Percentiles rank a stretch among this genome's conserved stretches.
phyloP scores from a whole-genome alignment of 2,888 invertebrate species.

The Horisme vitalbata region DNA sequence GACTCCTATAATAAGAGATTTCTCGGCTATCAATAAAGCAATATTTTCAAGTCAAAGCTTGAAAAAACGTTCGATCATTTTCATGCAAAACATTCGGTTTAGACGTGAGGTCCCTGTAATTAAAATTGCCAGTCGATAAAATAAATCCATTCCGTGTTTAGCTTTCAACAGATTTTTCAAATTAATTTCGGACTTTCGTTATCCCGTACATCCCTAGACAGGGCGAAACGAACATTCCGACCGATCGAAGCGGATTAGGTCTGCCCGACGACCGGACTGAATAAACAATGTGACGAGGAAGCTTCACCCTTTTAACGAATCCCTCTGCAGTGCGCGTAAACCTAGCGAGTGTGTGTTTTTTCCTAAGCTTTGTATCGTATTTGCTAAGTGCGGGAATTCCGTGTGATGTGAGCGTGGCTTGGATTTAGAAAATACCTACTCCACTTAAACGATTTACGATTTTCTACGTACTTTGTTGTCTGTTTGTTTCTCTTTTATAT shows the following conservation, averaged over 20 bases:
- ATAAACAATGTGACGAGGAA: conserved; percentile 79
- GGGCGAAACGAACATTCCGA: conserved; percentile 51
- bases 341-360: conserved; percentile 58
- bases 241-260: conserved; percentile 74
- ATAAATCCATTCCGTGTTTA: background rate
- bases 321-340: conserved; percentile 58
- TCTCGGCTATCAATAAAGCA: no score
- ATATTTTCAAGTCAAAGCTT: no score
- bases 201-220: conserved; percentile 29
- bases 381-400: conserved; percentile 31
- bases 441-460: no score
- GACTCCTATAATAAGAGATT: no score
- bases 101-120: no score
- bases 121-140: no score
- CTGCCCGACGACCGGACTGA: conserved; percentile 67
- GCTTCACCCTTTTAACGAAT: conserved; percentile 78
- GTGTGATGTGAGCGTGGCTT: conserved; percentile 17
- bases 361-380: conserved; percentile 38
- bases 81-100: no score
- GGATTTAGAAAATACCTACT: background rate
- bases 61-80: no score
- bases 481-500: background rate
- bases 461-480: background rate
- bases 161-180: conserved; percentile 8
- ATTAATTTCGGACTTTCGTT: conserved; percentile 4